phyloP scores from a whole-genome alignment of 1,140 invertebrate genomes.

The Theocolax elegans region DNA sequence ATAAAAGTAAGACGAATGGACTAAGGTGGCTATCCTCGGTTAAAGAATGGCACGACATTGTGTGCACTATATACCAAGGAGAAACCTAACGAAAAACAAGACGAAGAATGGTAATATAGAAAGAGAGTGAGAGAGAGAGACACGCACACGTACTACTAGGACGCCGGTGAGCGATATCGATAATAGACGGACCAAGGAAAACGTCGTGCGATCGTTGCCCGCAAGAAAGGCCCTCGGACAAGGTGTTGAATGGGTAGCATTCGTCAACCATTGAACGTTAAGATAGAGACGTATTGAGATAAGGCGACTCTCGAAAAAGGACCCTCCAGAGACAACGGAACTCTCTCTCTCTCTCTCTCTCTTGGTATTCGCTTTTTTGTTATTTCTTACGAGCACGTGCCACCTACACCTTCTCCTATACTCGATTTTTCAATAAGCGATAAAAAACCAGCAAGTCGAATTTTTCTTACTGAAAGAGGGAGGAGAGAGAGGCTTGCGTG shows the following conservation, averaged over 20 bases:
- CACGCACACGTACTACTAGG: not conserved
- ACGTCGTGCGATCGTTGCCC: not conserved
- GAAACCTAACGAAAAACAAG: not conserved
- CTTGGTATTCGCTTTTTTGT: slow-evolving; percentile 4
- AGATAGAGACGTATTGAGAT: slow-evolving; percentile 40
- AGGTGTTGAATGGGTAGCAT: slow-evolving; percentile 35
- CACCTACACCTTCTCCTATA: slow-evolving; percentile 4
- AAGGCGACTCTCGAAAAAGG: not conserved
- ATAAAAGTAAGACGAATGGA: slow-evolving; percentile 33
- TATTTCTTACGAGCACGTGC: slow-evolving; percentile 3
- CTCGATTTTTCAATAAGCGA: slow-evolving; percentile 34
- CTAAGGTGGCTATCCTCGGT: not conserved
- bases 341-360: not conserved
- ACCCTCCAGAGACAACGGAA: not conserved
- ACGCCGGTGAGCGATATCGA: slow-evolving; percentile 6
- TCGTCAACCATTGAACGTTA: slow-evolving; percentile 36
- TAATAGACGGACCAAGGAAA: not conserved
- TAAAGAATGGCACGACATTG: not conserved
- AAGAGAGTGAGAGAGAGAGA: not conserved
- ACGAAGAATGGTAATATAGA: slow-evolving; percentile 1
- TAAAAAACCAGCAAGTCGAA: slow-evolving; percentile 9
- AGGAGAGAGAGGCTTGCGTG: not conserved
- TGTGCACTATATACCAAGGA: not conserved
- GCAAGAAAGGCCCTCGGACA: not conserved
- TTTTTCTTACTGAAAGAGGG: not conserved